phyloP scores from a whole-genome alignment of 2,888 invertebrate genomes.

The Gymnosoma rotundatum region DNA sequence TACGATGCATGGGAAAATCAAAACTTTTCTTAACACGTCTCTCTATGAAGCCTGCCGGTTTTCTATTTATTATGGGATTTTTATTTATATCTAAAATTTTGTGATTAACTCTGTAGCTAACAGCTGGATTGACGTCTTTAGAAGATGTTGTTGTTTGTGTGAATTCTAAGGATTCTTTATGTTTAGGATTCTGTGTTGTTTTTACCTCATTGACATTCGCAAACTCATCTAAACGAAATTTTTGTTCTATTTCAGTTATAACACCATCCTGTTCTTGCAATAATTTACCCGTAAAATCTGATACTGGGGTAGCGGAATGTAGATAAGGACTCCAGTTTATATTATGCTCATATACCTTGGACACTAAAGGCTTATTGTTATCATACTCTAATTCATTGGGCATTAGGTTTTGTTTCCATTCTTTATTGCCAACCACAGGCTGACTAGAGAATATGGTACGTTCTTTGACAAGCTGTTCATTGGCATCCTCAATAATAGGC shows the following conservation, averaged over 20 bases:
- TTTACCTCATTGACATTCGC: constrained; percentile 52
- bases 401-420: constrained; percentile 76
- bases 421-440: constrained; percentile 66
- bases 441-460: constrained; percentile 75
- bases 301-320: constrained; percentile 48
- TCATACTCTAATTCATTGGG: constrained; percentile 75
- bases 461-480: constrained; percentile 76
- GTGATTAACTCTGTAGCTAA: constrained; percentile 37
- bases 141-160: constrained; percentile 37
- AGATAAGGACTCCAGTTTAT: constrained; percentile 65
- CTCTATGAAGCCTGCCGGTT: constrained; percentile 77
- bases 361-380: background rate
- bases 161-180: constrained; percentile 11
- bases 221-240: constrained; percentile 79
- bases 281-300: constrained; percentile 80
- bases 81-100: constrained; percentile 35
- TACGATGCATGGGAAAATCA: constrained; percentile 79
- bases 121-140: background rate
- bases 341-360: constrained; percentile 56
- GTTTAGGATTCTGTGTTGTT: constrained; percentile 58
- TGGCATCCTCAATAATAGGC: constrained; percentile 77
- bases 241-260: constrained; percentile 82
- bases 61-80: constrained; percentile 33
- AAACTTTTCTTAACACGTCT: constrained; percentile 82
- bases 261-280: constrained; percentile 81